phyloP scores from a whole-genome alignment of 2,888 invertebrate genomes.

The Ommatoiulus sabulosus region DNA sequence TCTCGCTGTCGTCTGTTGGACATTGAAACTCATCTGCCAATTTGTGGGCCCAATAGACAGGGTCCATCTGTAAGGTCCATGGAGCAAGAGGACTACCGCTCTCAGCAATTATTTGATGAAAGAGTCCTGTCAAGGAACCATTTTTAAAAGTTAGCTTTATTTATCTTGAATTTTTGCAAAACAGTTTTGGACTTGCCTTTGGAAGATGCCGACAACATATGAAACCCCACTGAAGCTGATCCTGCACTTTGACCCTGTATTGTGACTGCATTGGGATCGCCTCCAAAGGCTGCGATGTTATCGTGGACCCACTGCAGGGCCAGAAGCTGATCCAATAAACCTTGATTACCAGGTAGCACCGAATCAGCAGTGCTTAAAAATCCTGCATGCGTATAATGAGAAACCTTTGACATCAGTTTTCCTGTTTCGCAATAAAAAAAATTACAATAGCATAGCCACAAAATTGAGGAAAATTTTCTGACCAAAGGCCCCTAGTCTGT shows the following conservation, averaged over 20 bases:
- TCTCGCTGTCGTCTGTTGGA: constrained; percentile 37
- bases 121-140: constrained; percentile 54
- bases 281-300: constrained; percentile 39
- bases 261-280: not conserved
- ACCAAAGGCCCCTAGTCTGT: constrained; percentile 71
- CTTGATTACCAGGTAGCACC: constrained; percentile 10
- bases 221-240: not conserved
- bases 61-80: not conserved
- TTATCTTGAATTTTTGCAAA: not conserved
- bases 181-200: not conserved
- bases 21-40: constrained; percentile 5
- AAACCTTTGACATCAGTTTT: not conserved
- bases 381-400: not conserved
- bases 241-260: constrained; percentile 37
- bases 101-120: constrained; percentile 49
- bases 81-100: constrained; percentile 45
- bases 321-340: constrained; percentile 17
- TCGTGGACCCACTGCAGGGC: not conserved
- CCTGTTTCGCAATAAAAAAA: not conserved
- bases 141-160: not conserved
- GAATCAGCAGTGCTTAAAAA: constrained; percentile 45
- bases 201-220: constrained; percentile 31
- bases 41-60: not conserved
- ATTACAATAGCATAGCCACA: not conserved
- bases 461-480: not conserved